Evolutionary conservation across 1,140 invertebrate genomes (phyloP), one percentile per base, ranked within the genome.

Genomic region (Drosophila micromelanica): DNA sequence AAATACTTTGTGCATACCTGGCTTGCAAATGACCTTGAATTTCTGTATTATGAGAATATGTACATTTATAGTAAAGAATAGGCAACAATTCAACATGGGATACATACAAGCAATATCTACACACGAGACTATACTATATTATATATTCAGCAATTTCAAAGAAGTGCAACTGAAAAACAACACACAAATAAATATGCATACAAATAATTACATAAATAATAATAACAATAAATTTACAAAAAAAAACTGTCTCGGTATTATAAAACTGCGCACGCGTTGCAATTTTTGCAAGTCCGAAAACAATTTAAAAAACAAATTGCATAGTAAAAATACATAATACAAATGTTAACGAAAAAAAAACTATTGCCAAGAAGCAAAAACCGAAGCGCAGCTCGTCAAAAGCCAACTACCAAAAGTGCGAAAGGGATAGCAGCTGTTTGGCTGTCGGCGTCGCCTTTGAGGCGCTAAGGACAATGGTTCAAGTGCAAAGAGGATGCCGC

Each of bases 401-500:
- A 32, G 43, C 17, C 32, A 35, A 35, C 32, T 9, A 20, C 2
- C 9, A 0, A 13, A 46, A 35, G 46, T 63, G 46, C 37, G 60
- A 79, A 76, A 75, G 67, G 73, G 82, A 90, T 69, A 75, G 79
- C 70, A 65, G 68, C 76, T 63, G 51, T 49, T 74, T 61, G 55
- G 30, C 56, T 30, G 37, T 35, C 32, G 32, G 32, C 32, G 30
- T 68, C 27, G 65, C 45, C 37, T 72, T 63, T 51, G 71, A 55
- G 56, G 61, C 73, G 67, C 62, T 80, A 90, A 90, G 89, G 87
- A 91, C 89, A 91, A 84, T 72, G 84, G 89, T 90, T 90, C 87
- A 90, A 90, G 87, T 90, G 87, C 89, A 90, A 90, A 80, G 82
- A 87, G 87, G 79, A 90, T 87, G 87, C 81, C 76, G 76, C 43